Base-by-base conservation (phyloP, 2,113 vertebrate genomes). In the Megaceryle maxima region DNA sequence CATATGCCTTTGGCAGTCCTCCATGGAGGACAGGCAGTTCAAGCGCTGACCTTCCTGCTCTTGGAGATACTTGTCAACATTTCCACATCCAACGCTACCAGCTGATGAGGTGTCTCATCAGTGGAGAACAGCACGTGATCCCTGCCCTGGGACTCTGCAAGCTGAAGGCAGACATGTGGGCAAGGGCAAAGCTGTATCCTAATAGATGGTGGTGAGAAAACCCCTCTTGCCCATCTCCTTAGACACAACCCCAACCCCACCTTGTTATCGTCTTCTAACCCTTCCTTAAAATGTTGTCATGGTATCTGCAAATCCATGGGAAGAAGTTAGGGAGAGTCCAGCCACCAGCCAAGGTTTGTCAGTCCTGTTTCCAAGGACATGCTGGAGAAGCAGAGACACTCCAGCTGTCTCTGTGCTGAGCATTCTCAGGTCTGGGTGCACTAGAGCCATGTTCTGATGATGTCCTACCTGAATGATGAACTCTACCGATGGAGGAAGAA, bases 381-480 rank as follows among this genome's bases (percentile, higher is more conserved):
- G 59, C 22, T 20, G 13, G 56, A 48, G 50, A 51, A 51, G 60
- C 0, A 3, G 28, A 39, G 82, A 50, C 41, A 57, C 8, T n/a
- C 35, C 5, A 6, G 9, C 18, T 53, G 50, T 15, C 37, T 60
- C 56, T 55, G 17, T 33, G 43, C 48, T 2, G 2, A 25, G 51
- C 66, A 68, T 41, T 29, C 21, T 62, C 35, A 16, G 21, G 17
- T 69, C 56, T 17, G 31, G 19, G 37, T 17, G 8, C 76, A 48
- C 19, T 15, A 8, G 20, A 48, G 43, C 10, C 69, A 44, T 9
- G 1, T 19, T 48, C 13, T 1, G 0, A 0, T 4, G 6, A 12
- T 18, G 20, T 67, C 62, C 43, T 29, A 7, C 14, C 51, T 28
- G 57, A 26, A 41, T 9, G 51, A 60, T n/a, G 79, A 83, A 8